Conservation (phyloP, 2,113 vertebrate species). For the Boulengeromyrus knoepffleri region DNA sequence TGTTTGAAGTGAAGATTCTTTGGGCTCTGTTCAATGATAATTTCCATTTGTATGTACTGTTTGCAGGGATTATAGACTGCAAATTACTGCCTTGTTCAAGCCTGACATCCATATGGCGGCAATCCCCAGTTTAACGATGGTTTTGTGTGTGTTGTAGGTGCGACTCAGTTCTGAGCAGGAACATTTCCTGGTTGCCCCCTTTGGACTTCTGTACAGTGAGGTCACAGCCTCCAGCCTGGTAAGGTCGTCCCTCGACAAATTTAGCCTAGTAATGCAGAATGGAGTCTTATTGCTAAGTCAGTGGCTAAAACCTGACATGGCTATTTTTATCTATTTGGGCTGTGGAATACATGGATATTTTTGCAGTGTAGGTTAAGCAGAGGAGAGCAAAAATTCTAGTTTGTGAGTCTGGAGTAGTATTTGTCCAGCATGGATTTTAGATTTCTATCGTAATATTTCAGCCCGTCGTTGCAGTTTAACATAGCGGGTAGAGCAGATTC, state of each 20-base stretch:
- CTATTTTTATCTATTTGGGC: not conserved
- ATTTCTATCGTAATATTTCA: not conserved
- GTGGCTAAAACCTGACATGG: not conserved
- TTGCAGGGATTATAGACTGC: not conserved
- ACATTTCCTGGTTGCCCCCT: conserved; percentile 88
- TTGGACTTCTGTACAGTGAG: conserved; percentile 93
- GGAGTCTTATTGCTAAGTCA: not conserved
- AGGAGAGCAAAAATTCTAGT: not conserved
- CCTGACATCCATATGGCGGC: not conserved
- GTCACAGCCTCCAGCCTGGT: conserved; percentile 95
- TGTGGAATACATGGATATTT: not conserved
- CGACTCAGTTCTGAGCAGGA: conserved; percentile 85
- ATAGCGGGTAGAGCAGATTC: not conserved
- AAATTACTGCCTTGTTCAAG: not conserved
- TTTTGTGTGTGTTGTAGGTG: conserved; percentile 56
- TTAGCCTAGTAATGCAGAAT: not conserved
- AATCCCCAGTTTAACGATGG: not conserved
- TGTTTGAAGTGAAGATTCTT: not conserved
- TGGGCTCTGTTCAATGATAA: not conserved
- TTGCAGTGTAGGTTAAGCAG: not conserved
- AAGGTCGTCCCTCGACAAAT: conserved; percentile 37
- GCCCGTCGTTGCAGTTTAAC: not conserved
- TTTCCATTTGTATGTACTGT: not conserved
- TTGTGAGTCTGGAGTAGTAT: not conserved
- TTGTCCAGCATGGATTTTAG: not conserved